These are phyloP conservation scores for Cosmia trapezina DNA, from an alignment of 2,888 invertebrate genomes.

Conservation along the genomic window DNA sequence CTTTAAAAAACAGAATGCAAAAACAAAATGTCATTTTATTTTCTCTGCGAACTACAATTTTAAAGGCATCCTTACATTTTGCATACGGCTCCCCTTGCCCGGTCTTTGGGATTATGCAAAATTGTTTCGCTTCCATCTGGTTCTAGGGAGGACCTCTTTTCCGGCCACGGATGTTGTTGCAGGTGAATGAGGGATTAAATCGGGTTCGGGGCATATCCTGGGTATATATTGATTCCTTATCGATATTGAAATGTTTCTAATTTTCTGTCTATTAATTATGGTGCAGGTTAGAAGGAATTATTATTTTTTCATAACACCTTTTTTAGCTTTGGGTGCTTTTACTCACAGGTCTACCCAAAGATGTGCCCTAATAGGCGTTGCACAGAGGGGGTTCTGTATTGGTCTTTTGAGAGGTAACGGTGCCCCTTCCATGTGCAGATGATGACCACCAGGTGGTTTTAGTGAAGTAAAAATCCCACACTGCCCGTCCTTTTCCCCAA, in stretches of 20 bases:
- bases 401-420: too few relatives aligned
- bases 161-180: constrained; percentile 32
- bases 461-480: too few relatives aligned
- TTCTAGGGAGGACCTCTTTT: constrained; percentile 38
- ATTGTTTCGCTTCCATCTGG: constrained; percentile 50
- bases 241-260: not conserved
- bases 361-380: too few relatives aligned
- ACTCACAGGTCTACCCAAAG: too few relatives aligned
- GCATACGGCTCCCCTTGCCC: constrained; percentile 44
- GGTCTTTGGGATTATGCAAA: constrained; percentile 51
- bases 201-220: constrained; percentile 12
- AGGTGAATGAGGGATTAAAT: constrained; percentile 47
- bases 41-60: constrained; percentile 38
- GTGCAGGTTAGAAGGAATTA: too few relatives aligned
- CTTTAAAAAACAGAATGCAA: constrained; percentile 33
- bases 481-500: too few relatives aligned
- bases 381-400: too few relatives aligned
- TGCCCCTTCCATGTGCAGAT: too few relatives aligned
- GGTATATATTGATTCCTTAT: constrained; percentile 5
- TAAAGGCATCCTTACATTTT: constrained; percentile 57
- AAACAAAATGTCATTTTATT: constrained; percentile 39
- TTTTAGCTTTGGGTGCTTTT: too few relatives aligned
- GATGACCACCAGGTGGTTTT: too few relatives aligned
- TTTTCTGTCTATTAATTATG: too few relatives aligned
- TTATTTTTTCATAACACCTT: too few relatives aligned